Base-by-base conservation (phyloP, 2,888 invertebrate species). In the Trachelus iudaicus region DNA sequence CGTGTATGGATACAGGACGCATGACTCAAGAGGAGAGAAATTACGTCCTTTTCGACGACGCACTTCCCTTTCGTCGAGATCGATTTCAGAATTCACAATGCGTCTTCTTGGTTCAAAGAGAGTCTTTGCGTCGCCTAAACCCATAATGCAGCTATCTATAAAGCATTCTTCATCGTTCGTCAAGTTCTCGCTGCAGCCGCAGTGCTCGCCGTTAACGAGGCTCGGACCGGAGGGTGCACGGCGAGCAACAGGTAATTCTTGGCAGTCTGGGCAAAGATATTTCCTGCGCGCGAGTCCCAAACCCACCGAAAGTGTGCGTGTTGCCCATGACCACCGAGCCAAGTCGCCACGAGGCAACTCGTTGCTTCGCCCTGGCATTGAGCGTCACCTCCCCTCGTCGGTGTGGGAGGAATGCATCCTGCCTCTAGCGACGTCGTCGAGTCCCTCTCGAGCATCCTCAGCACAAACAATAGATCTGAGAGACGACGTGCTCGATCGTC, bases 141-240 rank as follows among this genome's bases (percentile, higher is more conserved):
- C 31, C 40, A 40, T 40, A 1, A 15, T 40, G 40, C 40, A 40
- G 15, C 40, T 40, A 40, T 6, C 4, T 15, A 15, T 1, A 15
- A 15, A 40, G 40, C 6, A 40, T 40, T 15, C 40, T 15, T 15
- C 1, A 40, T 40, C 40, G 4, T 40, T 40, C 0, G 1, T 40
- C 15, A 15, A 40, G 40, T 40, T 15, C 40, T 40, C 40, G 40
- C 40, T 6, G 15, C 15, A 6, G 15, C 15, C 40, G 69, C 56
- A 15, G 2, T 73, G 13, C 73, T 30, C 11, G 34, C n/a, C 34
- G 71, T 33, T 31, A 31, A 34, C 15, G 40, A 40, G 40, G 76
- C 78, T 81, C 80, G 77, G 77, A 80, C 80, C 80, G 82, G 82
- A 78, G 40, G 15, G 15, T 6, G 15, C 15, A 40, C 40, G 15